Evolutionary conservation across 2,888 invertebrate genomes (phyloP), one percentile per base, ranked within the genome.

Genomic region (Idaea dimidiata): DNA sequence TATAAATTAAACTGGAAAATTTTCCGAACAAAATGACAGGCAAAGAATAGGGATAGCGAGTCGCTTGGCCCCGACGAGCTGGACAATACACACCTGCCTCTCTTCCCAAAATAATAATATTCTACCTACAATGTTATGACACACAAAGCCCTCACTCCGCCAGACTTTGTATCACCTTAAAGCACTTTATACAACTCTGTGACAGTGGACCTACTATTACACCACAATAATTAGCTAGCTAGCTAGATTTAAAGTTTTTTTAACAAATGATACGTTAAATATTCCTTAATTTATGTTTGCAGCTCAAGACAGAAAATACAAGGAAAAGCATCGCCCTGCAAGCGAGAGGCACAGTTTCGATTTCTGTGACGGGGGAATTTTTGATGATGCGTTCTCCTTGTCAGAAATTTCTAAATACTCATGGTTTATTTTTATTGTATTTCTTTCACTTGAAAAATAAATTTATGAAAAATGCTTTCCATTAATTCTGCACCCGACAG

Each of bases 61-160:
- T 54, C 16, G 17, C 54, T 7, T n/a, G 54, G 17, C 54, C 54
- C 16, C 16, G 17, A 7, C 54, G 16, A 17, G 17, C 54, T 17
- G 54, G 54, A 54, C 54, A 54, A 54, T 54, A 54, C 54, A 54
- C 54, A 54, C 54, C 16, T 17, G 17, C 54, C 54, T 54, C 16
- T 16, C 54, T 54, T 43, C 43, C 43, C 43, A 43, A 43, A 43
- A 43, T 43, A 43, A 43, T 43, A 43, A 43, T 10, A 43, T 14
- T 10, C 14, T 14, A 4, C 10, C 10, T 43, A 43, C 43, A 43
- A 43, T 43, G 10, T 43, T 43, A 14, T 7, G 43, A 2, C 8
- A 10, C 3, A 43, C 43, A 43, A 8, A 43, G 43, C 43, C 43
- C 14, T 10, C 43, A 43, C 43, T 43, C 10, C 43, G 8, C 43